Conservation (phyloP, 2,797 vertebrate genomes). For the Mergus octosetaceus region DNA sequence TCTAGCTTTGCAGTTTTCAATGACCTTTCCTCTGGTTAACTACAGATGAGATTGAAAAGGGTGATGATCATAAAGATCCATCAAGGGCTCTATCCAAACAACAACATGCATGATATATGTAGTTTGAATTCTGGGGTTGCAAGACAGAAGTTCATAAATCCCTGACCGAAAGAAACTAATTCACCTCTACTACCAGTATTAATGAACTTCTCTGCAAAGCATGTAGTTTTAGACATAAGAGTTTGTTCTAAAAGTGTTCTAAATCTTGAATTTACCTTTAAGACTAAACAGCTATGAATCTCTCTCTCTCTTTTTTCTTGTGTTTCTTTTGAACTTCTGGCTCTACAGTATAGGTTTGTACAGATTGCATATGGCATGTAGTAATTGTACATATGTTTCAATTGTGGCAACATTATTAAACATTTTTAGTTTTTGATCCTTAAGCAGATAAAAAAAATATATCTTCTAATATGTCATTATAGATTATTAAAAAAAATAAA, state of each 20-base stretch:
- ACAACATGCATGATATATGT: neutral
- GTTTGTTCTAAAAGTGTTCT: neutral
- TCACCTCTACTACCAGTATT: accelerated
- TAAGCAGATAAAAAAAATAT: neutral
- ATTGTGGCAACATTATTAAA: neutral
- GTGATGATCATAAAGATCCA: neutral
- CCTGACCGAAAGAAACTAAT: neutral
- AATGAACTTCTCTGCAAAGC: neutral
- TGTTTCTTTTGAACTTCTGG: neutral
- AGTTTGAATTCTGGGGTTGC: neutral
- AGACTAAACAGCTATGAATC: neutral
- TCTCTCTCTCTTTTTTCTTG: neutral
- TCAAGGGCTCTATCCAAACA: too few relatives aligned
- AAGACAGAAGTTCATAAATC: neutral
- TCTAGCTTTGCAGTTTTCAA: neutral
- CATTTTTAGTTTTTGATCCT: neutral
- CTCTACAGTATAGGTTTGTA: neutral
- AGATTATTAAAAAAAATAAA: neutral
- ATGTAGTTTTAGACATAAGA: accelerated
- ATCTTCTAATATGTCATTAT: neutral
- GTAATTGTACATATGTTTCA: neutral
- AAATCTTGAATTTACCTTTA: neutral
- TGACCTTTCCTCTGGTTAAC: neutral
- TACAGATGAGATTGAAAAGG: neutral
- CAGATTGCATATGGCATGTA: neutral